Evolutionary conservation across 2,113 vertebrate species (phyloP).

Genomic region (Sialia sialis): DNA sequence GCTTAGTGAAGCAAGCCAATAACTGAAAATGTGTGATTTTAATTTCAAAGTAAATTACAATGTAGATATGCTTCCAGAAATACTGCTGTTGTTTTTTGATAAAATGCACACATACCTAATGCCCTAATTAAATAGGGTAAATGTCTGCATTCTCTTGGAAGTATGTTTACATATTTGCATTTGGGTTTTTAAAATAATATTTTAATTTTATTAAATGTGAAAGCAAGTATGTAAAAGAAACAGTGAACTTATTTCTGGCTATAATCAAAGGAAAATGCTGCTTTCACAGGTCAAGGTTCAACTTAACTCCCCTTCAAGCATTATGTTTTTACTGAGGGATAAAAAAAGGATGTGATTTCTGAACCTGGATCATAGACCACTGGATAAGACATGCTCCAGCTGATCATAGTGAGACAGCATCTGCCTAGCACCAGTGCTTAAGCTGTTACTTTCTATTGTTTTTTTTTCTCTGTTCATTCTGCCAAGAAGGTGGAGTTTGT

Average conservation of each 20-base stretch:
- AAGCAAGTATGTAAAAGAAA: neutral
- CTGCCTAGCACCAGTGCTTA: neutral
- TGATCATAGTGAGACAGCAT: neutral
- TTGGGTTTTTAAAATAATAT: neutral
- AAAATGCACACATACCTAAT: neutral
- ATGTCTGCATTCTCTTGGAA: neutral
- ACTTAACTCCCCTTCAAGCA: neutral
- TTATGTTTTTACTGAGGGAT: neutral
- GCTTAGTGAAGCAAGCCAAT: neutral
- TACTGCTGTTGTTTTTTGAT: neutral
- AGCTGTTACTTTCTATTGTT: neutral
- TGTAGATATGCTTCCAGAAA: neutral
- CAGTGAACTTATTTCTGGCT: neutral
- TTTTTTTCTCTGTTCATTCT: neutral
- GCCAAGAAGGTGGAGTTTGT: neutral
- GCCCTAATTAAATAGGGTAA: neutral
- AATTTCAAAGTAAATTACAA: neutral
- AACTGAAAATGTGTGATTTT: neutral
- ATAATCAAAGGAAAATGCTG: neutral
- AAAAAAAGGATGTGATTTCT: neutral
- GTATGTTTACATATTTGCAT: neutral
- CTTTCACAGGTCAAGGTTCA: neutral
- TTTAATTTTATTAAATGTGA: slow-evolving; percentile 1
- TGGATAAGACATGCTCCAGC: neutral
- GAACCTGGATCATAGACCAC: neutral